These are phyloP conservation scores for Procavia capensis DNA, from an alignment of 2,113 vertebrate species.

Conservation along the genomic window DNA sequence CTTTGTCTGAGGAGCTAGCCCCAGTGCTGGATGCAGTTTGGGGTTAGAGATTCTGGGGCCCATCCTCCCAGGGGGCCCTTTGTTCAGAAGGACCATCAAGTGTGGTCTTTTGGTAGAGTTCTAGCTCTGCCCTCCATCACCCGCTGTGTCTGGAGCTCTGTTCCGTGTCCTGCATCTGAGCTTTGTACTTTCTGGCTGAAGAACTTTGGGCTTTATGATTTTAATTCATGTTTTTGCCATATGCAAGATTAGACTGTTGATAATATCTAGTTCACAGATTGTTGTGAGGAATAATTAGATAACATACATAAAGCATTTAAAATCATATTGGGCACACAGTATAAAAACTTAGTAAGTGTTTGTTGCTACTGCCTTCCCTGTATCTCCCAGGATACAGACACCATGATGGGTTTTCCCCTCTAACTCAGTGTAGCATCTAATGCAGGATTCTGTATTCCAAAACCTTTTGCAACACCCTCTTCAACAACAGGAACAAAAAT, in stretches of 20 bases:
- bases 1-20: no score
- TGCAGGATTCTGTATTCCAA: not conserved
- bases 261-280: not conserved
- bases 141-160: no score
- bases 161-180: no score
- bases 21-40: no score
- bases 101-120: no score
- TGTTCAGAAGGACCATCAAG: no score
- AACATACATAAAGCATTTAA: not conserved
- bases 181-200: not conserved
- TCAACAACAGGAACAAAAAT: not conserved
- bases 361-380: not conserved
- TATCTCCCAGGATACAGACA: not conserved
- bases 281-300: conserved; percentile 7
- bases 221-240: not conserved
- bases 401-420: conserved; percentile 13
- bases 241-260: conserved; percentile 19
- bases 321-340: conserved; percentile 10
- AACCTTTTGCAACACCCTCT: not conserved
- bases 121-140: no score
- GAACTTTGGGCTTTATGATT: not conserved
- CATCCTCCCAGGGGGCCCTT: no score
- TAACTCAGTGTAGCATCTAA: not conserved
- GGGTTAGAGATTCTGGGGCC: no score
- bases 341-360: not conserved